Percentiles rank a stretch among this genome's conserved stretches.
phyloP scores from a whole-genome alignment of 2,113 vertebrate species.

The Rhizomys pruinosus region DNA sequence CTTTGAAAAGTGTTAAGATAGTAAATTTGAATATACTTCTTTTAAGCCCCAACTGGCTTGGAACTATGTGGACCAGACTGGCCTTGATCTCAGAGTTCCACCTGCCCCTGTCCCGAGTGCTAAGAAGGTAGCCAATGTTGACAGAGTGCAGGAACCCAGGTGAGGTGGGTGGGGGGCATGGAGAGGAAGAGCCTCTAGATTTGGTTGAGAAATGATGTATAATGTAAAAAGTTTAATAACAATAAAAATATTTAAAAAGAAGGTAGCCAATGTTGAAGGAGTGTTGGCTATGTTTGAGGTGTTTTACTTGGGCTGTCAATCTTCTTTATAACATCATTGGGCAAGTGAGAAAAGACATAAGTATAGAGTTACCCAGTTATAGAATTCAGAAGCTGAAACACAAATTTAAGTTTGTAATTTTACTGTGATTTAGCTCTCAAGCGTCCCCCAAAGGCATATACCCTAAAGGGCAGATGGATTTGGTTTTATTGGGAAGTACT shows the following conservation, averaged over 20 bases:
- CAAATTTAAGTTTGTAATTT: neutral
- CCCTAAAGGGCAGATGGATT: neutral
- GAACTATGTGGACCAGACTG: too few relatives aligned
- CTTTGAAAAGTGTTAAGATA: neutral
- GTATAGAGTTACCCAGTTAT: neutral
- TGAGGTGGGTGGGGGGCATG: too few relatives aligned
- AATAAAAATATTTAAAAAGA: too few relatives aligned
- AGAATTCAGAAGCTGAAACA: neutral
- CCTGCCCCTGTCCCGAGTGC: too few relatives aligned
- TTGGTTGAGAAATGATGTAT: too few relatives aligned
- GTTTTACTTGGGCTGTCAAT: neutral
- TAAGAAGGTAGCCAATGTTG: too few relatives aligned
- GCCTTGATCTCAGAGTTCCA: too few relatives aligned
- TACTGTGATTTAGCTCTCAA: neutral
- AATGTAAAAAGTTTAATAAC: too few relatives aligned
- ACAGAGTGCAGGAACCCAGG: too few relatives aligned
- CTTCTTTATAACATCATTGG: neutral
- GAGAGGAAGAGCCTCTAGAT: too few relatives aligned
- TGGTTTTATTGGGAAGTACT: accelerated
- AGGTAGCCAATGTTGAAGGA: neutral
- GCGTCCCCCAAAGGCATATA: neutral
- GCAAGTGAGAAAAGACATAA: neutral
- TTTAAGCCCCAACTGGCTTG: too few relatives aligned
- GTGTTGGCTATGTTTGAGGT: neutral
- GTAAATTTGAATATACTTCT: neutral